Evolutionary conservation across 2,113 vertebrate genomes (phyloP), one percentile per base, ranked within the genome.

Genomic region (Sylvilagus bachmani): DNA sequence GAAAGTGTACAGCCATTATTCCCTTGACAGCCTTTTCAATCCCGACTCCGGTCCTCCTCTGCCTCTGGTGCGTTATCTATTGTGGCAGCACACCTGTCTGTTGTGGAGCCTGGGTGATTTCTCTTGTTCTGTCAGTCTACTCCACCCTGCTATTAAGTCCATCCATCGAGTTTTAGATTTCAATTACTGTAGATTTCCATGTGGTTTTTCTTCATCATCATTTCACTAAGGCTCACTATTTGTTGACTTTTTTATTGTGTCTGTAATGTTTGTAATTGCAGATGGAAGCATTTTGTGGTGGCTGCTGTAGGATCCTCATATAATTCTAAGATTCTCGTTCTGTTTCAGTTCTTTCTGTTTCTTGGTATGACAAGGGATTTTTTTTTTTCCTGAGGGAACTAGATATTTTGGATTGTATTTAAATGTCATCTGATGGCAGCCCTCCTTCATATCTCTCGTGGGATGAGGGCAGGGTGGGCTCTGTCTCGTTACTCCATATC

Each of bases 291-390:
- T 81, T 86, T 70, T 71, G 19, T 51, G 58, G 81, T 36, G 36
- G 4, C 9, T 61, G 12, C 58, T 81, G 79, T 92, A 44, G 73
- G 71, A 19, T 69, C 9, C 10, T 88, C 44, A 6, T 8, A 22
- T 79, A 83, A 67, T 66, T 81, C 62, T 93, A 67, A 92, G 71
- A 62, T 82, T 36, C 62, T 92, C 64, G 69, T 86, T 80, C 77
- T 9, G 0, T 71, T 38, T 93, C 12, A 25, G 38, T 16, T 67
- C 31, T 61, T 86, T 67, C 9, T 53, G 36, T 71, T 85, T 62
- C 55, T 70, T 92, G 4, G 13, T 67, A 7, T 80, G n/a, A 81
- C 31, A 75, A 58, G 24, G 77, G 73, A 75, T 70, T 67, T 66
- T 77, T 73, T 89, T 89, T 36, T 8, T 21, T n/a, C n/a, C 4